Evolutionary conservation across 2,113 vertebrate species (phyloP).

Genomic region (Ia io): DNA sequence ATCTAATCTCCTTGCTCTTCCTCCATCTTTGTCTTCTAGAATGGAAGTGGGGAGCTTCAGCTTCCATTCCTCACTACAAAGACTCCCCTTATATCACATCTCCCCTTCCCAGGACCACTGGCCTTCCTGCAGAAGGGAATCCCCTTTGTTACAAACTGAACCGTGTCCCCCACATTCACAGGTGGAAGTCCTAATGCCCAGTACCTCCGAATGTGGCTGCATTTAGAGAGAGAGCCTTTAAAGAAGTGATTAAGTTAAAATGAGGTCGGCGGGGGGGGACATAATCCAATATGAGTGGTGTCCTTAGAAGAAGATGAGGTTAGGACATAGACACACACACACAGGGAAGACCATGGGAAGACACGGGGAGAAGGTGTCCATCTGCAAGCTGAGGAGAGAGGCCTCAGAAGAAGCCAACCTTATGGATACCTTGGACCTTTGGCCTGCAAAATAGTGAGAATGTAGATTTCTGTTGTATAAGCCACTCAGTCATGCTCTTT

Average conservation of each 20-base stretch:
- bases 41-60: not conserved
- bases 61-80: not conserved
- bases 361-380: not conserved
- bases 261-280: not conserved
- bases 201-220: not conserved
- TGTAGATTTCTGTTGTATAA: not conserved
- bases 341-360: not conserved
- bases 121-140: not conserved
- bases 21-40: not conserved
- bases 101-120: not conserved
- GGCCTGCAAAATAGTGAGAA: not conserved
- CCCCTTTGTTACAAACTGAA: not conserved
- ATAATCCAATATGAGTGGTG: not conserved
- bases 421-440: not conserved
- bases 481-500: too few relatives aligned
- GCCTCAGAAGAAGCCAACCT: not conserved
- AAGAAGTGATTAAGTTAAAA: not conserved
- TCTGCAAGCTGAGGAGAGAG: not conserved
- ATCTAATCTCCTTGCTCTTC: not conserved
- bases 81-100: not conserved
- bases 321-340: not conserved
- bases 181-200: not conserved
- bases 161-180: not conserved
- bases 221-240: not conserved
- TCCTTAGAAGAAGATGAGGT: not conserved